phyloP scores from a whole-genome alignment of 1,140 invertebrate species.

The Euborellia annulipes region DNA sequence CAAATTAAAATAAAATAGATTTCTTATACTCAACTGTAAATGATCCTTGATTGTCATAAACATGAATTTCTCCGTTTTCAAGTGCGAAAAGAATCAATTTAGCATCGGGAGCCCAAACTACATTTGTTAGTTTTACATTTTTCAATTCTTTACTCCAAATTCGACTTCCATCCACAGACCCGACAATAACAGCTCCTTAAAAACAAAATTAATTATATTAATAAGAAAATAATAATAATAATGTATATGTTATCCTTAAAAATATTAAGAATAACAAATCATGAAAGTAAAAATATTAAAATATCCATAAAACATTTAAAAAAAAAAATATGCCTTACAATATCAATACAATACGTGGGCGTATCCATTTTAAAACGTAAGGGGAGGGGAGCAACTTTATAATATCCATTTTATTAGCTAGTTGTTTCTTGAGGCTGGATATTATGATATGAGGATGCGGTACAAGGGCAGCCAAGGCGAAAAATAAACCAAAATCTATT shows the following conservation, averaged over 20 bases:
- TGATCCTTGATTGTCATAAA: slow-evolving; percentile 84
- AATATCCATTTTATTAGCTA: too few relatives aligned
- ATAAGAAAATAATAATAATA: slow-evolving; percentile 6
- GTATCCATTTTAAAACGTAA: too few relatives aligned
- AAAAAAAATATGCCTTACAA: too few relatives aligned
- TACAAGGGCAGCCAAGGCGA: too few relatives aligned
- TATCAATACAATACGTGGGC: too few relatives aligned
- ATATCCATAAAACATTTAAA: too few relatives aligned
- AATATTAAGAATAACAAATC: too few relatives aligned
- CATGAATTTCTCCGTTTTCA: slow-evolving; percentile 76
- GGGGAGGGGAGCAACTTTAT: too few relatives aligned
- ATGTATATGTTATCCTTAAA: slow-evolving; percentile 3
- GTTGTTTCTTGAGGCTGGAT: too few relatives aligned
- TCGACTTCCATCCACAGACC: slow-evolving; percentile 92
- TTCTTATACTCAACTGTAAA: slow-evolving; percentile 23
- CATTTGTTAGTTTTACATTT: slow-evolving; percentile 50
- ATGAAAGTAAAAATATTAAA: slow-evolving; percentile 1
- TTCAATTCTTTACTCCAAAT: slow-evolving; percentile 98
- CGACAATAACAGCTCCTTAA: slow-evolving; percentile 68
- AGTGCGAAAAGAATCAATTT: slow-evolving; percentile 81
- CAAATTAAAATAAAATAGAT: slow-evolving; percentile 22
- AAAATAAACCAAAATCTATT: too few relatives aligned
- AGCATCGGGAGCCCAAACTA: slow-evolving; percentile 93
- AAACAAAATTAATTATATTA: slow-evolving; percentile 12
- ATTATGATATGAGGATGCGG: too few relatives aligned